A percentile compares a stretch with the other conserved stretches of the same genome.
These are phyloP conservation scores for Acipenser oxyrinchus DNA, from an alignment of 2,797 vertebrate species.

Conservation along the genomic window DNA sequence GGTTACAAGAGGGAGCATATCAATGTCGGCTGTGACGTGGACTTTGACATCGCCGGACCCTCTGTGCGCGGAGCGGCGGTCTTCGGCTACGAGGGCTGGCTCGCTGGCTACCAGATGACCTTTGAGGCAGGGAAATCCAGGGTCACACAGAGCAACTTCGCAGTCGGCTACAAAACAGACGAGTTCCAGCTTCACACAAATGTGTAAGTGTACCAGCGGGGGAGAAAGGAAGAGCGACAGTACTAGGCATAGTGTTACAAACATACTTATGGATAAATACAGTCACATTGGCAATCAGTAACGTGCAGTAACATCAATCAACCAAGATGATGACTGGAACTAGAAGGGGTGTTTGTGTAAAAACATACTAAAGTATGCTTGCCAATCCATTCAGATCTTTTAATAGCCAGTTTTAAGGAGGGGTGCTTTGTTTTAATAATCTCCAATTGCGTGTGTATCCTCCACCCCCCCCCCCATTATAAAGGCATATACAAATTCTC, in stretches of 20 bases:
- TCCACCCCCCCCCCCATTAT: no score
- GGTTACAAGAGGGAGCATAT: conserved; percentile 86
- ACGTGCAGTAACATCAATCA: neutral
- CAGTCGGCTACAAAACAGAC: conserved; percentile 89
- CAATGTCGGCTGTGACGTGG: conserved; percentile 86
- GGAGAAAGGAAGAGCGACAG: neutral
- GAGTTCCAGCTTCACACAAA: conserved; percentile 98
- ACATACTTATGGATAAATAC: no score
- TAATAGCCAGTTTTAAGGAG: neutral
- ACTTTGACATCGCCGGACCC: conserved; percentile 90
- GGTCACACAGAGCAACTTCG: conserved; percentile 95
- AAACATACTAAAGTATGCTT: neutral
- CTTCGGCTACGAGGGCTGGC: conserved; percentile 88
- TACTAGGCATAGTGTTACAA: neutral
- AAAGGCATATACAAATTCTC: no score
- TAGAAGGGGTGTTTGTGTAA: neutral
- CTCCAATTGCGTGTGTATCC: no score
- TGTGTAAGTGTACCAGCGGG: conserved; percentile 66
- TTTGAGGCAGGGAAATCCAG: conserved; percentile 86
- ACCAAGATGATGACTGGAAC: neutral
- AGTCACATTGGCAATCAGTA: no score
- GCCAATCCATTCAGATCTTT: neutral
- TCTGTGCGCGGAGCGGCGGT: conserved; percentile 79
- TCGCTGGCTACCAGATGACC: conserved; percentile 93
- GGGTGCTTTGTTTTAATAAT: no score